Evolutionary conservation across 37 sponge, comb jelly and placozoan genomes (phyloP), one percentile per base, ranked within the genome.

Genomic region (Oopsacas minuta): DNA sequence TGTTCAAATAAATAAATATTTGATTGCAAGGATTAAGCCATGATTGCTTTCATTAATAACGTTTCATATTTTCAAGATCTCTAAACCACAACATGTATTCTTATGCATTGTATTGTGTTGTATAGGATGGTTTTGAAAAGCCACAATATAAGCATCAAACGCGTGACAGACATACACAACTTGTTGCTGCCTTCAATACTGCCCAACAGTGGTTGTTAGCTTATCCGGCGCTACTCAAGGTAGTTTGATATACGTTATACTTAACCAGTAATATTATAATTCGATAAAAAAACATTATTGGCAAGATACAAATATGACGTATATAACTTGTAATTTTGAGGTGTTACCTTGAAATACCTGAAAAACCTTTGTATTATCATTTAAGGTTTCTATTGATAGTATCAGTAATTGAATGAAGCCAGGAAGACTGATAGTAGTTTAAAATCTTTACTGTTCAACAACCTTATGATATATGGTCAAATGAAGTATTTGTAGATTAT

Each of bases 111-210:
- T 15, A 61, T 20, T 61, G 5, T 12, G 30, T 61, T 61, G 75
- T 61, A 34, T 61, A 61, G 75, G 75, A 61, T 61, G 75, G 75
- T 25, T 25, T 61, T 61, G 75, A 61, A 61, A 34, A 61, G 30
- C 75, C 75, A 3, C 22, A 20, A n/a, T 61, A 61, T 34, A 61
- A 61, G 28, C 75, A 61, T 32, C 96, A 91, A 52, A 83, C 91
- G 12, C 82, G 86, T 10, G 89, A 91, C 39, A 90, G 90, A 37
- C 96, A 93, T 88, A 90, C 92, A 35, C 89, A 86, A 84, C 88
- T 93, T 35, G 94, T 95, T 46, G 92, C 96, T 82, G 92, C 94
- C 46, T 91, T 92, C 87, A 82, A 53, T 53, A 86, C 89, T 32
- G 82, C 93, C 17, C 88, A 89, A 28, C 37, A 37, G 25, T 93